Evolutionary conservation across 2,797 vertebrate genomes (phyloP), one percentile per base, ranked within the genome.

Genomic region (Prunella strophiata): DNA sequence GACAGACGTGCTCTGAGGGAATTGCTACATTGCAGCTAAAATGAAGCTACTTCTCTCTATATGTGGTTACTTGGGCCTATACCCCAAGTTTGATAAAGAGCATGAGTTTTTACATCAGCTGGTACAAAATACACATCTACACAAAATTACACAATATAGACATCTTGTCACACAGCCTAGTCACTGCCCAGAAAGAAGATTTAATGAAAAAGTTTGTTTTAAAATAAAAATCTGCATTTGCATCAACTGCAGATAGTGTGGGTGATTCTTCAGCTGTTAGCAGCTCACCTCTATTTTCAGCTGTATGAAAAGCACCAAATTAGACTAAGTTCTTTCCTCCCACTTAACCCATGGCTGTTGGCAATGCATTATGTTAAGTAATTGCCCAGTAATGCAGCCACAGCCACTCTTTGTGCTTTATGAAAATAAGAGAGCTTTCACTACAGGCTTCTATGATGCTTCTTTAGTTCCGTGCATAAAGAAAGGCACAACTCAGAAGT

Each of bases 261-360:
- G 38, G 13, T 3, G 40, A 29, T 12, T 66, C 47, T 57, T 47
- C 16, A 7, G 0, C 36, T 6, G 26, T 16, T 42, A 22, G 0
- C 66, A 27, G 43, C 47, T 71, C n/a, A 3, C 40, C 17, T 40
- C 58, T 42, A 4, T 19, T 48, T 84, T 40, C 5, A 47, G 36
- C 66, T 83, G 38, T 11, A 43, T 5, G 27, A 58, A 76, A 93
- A 79, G 16, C 63, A 70, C 40, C n/a, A 32, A 70, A 73, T 68
- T 17, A 61, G 38, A 9, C 29, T 0, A 2, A 29, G 7, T 38
- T 61, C 66, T 19, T 55, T 77, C 73, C n/a, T 72, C 30, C 30
- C 21, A 7, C 23, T 52, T 47, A 26, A n/a, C 4, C 55, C 8
- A 2, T 2, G 38, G 42, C 58, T 61, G 1, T 2, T 23, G 43